A percentile compares a stretch with the other conserved stretches of the same genome.
These are phyloP conservation scores for Heptranchias perlo DNA, from an alignment of 2,113 vertebrate genomes.

Conservation along the genomic window DNA sequence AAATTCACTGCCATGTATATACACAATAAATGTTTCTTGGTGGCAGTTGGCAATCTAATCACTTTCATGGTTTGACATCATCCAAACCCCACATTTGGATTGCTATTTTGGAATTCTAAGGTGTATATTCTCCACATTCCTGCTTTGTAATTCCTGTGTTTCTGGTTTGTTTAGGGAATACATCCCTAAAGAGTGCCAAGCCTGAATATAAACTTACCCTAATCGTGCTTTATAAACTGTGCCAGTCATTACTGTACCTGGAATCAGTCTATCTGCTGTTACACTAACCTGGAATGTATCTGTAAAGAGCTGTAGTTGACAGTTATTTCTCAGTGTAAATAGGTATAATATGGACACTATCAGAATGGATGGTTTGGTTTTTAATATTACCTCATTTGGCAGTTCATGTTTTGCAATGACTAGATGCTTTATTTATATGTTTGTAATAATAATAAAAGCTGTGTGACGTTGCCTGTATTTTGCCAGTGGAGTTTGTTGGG, in stretches of 20 bases:
- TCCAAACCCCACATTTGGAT: background rate
- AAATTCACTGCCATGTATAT: background rate
- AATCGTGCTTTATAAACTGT: conserved; percentile 30
- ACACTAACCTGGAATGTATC: conserved; percentile 29
- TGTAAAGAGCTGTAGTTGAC: conserved; percentile 10
- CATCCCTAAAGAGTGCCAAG: conserved; percentile 29
- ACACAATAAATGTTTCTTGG: background rate
- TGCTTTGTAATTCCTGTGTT: conserved; percentile 14
- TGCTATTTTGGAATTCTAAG: background rate
- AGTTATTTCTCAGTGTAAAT: conserved; percentile 58
- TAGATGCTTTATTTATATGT: conserved; percentile 80
- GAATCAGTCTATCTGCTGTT: conserved; percentile 32
- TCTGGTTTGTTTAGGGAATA: conserved; percentile 15
- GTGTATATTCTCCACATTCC: background rate
- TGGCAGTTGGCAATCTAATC: background rate
- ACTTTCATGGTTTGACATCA: background rate
- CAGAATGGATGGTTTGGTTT: conserved; percentile 45
- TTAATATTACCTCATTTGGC: conserved; percentile 74
- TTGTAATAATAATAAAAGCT: conserved; percentile 64
- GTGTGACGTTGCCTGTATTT: conserved; percentile 47
- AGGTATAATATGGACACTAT: conserved; percentile 55
- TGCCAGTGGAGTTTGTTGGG: conserved; percentile 56
- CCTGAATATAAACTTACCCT: conserved; percentile 24
- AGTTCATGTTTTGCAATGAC: conserved; percentile 60
- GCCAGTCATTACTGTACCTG: conserved; percentile 5